A percentile compares a stretch with the other conserved stretches of the same genome.
Evolutionary conservation across 2,797 vertebrate genomes (phyloP).

Genomic region (Poeciliopsis paucimaculata): DNA sequence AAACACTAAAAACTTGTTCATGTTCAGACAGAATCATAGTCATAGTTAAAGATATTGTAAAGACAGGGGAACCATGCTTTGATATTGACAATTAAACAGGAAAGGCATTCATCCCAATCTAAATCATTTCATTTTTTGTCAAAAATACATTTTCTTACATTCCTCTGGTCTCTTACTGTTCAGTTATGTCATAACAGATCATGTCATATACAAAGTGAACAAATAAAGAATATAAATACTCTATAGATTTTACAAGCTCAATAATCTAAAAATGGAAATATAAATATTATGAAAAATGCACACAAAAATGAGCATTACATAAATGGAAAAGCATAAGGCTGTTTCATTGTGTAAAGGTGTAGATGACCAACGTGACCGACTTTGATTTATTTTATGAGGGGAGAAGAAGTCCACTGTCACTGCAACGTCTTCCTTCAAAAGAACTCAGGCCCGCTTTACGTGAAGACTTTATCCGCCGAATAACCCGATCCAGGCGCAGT

Average conservation of each 20-base stretch:
- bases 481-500: constrained; percentile 2
- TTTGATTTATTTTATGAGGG: background rate
- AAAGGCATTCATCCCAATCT: background rate
- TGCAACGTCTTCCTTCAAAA: background rate
- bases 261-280: background rate
- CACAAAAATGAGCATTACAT: constrained; percentile 18
- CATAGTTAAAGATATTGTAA: background rate
- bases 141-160: background rate
- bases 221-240: background rate
- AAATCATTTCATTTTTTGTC: background rate
- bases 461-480: constrained; percentile 1
- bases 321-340: background rate
- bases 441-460: background rate
- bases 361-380: background rate
- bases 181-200: too few species aligned
- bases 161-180: background rate
- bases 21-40: background rate
- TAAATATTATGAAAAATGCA: background rate
- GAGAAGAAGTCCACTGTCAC: background rate
- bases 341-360: background rate
- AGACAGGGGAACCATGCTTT: background rate
- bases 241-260: background rate
- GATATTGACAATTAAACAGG: background rate
- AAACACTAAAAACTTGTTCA: background rate
- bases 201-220: background rate